Evolutionary conservation across 2,797 vertebrate genomes (phyloP).

Genomic region (Chelon auratus): DNA sequence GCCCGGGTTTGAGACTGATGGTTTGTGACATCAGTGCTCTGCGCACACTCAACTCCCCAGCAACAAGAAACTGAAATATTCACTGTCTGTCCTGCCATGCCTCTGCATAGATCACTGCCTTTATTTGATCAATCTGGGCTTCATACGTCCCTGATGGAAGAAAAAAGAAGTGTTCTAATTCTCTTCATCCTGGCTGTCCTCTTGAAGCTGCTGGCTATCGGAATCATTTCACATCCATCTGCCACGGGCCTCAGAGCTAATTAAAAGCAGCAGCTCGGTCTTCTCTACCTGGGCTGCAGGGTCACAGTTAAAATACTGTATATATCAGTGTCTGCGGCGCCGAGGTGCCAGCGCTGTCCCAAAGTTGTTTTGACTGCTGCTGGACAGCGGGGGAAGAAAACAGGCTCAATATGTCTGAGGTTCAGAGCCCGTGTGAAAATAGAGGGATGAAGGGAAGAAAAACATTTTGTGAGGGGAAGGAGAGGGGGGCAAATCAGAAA

Average conservation of each 20-base stretch:
- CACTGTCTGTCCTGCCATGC: conserved; percentile 41
- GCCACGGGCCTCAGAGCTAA: conserved; percentile 71
- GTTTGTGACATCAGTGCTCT: conserved; percentile 57
- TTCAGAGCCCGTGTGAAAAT: conserved; percentile 37
- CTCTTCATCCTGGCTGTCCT: conserved; percentile 56
- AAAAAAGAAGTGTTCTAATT: conserved; percentile 57
- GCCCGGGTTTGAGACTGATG: conserved; percentile 55
- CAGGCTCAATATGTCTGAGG: conserved; percentile 16
- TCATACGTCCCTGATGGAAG: conserved; percentile 35
- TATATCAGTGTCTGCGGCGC: conserved; percentile 28
- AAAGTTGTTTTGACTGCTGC: conserved; percentile 43
- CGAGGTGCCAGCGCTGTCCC: conserved; percentile 25
- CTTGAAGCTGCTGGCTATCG: conserved; percentile 62
- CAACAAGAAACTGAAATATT: conserved; percentile 60
- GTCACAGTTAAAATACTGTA: conserved; percentile 60
- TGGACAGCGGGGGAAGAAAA: conserved; percentile 38
- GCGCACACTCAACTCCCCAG: conserved; percentile 24
- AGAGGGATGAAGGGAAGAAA: conserved; percentile 22
- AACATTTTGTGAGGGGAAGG: conserved; percentile 20
- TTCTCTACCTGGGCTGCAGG: conserved; percentile 54
- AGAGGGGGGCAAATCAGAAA: conserved; percentile 31
- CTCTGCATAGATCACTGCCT: conserved; percentile 68
- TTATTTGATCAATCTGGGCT: conserved; percentile 66
- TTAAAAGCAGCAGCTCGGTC: conserved; percentile 67
- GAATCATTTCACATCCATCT: conserved; percentile 73